A percentile compares a stretch with the other conserved stretches of the same genome.
Conservation (phyloP, 2,797 vertebrate species). For the Phrynocephalus vlangalii region DNA sequence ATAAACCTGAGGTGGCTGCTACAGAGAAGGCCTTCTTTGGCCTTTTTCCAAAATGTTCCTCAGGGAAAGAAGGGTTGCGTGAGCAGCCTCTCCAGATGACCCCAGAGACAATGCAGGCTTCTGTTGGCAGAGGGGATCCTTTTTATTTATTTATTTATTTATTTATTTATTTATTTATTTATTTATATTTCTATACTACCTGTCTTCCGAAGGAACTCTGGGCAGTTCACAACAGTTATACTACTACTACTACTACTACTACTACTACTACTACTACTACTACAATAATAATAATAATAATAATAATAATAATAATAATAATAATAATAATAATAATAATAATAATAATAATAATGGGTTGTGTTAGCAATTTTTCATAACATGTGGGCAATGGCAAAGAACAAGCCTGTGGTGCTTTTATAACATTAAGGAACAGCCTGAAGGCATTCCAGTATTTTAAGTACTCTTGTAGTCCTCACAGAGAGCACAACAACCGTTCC, state of each 20-base stretch:
- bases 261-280: no score
- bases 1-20: not conserved
- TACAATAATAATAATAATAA: no score
- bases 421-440: not conserved
- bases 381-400: not conserved
- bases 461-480: not conserved
- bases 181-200: no score
- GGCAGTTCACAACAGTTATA: no score
- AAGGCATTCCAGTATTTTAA: not conserved
- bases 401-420: not conserved
- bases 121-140: not conserved
- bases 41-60: not conserved
- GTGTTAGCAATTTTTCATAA: not conserved
- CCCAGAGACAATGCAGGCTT: not conserved
- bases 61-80: not conserved
- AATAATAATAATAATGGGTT: not conserved
- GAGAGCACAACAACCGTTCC: not conserved
- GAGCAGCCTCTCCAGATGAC: not conserved
- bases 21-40: not conserved
- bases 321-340: no score
- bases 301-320: no score
- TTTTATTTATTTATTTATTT: not conserved
- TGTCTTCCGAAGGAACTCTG: no score
- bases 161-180: no score
- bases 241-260: no score